Percentiles rank a stretch among this genome's conserved stretches.
phyloP scores from a whole-genome alignment of 2,888 invertebrate species.

The Meloe dianella region DNA sequence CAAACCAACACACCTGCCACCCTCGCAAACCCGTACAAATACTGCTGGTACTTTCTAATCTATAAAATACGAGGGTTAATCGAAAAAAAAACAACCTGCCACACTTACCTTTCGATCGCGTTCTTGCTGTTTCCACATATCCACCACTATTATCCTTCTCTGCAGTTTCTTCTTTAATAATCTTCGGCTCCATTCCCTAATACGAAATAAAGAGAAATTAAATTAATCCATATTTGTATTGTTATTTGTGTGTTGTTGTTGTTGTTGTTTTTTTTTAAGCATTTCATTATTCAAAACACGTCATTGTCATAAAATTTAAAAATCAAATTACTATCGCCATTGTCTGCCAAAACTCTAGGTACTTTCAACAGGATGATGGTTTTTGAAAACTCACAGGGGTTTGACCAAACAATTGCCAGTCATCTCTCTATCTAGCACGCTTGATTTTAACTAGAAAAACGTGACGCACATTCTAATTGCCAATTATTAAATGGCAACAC shows the following conservation, averaged over 20 bases:
- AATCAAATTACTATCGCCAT: conserved; percentile 44
- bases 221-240: too few relatives aligned
- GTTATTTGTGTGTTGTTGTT: too few relatives aligned
- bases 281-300: conserved; percentile 55
- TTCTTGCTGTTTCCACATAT: conserved; percentile 50
- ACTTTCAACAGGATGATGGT: conserved; percentile 1
- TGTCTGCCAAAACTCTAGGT: neutral
- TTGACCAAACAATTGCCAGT: conserved; percentile 14
- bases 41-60: conserved; percentile 13
- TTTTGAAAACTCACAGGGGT: conserved; percentile 7
- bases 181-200: conserved; percentile 67
- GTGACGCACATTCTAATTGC: conserved; percentile 58
- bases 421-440: conserved; percentile 28
- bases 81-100: neutral
- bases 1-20: conserved; percentile 6
- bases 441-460: conserved; percentile 57
- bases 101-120: conserved; percentile 51
- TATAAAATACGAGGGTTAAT: neutral
- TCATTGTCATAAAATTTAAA: conserved; percentile 57
- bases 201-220: too few relatives aligned
- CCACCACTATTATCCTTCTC: conserved; percentile 60
- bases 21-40: neutral
- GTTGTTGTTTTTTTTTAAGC: too few relatives aligned
- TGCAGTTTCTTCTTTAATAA: conserved; percentile 66
- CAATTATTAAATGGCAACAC: conserved; percentile 51